A percentile compares a stretch with the other conserved stretches of the same genome.
phyloP scores from a whole-genome alignment of 2,113 vertebrate species.

The Nansenia antarctica region DNA sequence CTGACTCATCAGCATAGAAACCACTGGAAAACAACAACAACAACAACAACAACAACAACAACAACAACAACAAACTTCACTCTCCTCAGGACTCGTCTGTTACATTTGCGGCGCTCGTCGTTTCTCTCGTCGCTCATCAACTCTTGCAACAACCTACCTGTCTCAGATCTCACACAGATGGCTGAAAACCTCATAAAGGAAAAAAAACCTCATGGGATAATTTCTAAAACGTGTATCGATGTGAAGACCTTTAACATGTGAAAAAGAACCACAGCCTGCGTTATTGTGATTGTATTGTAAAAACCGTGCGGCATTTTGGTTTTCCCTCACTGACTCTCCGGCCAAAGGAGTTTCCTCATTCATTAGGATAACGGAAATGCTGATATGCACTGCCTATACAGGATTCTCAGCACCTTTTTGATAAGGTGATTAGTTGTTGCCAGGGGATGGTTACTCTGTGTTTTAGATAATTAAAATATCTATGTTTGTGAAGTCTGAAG shows the following conservation, averaged over 20 bases:
- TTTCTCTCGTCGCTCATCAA: conserved; percentile 19
- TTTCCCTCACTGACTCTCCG: neutral
- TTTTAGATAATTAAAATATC: conserved; percentile 5
- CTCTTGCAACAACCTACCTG: conserved; percentile 38
- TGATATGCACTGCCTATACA: conserved; percentile 56
- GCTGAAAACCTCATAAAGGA: conserved; percentile 12
- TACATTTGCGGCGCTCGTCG: conserved; percentile 17
- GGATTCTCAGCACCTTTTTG: neutral
- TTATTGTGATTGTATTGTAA: conserved; percentile 30
- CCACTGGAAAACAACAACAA: too few species aligned
- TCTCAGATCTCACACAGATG: conserved; percentile 31
- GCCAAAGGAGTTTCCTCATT: neutral
- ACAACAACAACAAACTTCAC: too few species aligned
- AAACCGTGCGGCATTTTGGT: neutral
- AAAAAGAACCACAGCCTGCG: conserved; percentile 12
- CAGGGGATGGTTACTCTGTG: conserved; percentile 3
- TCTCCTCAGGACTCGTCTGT: conserved; percentile 49
- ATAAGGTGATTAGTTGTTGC: too few species aligned
- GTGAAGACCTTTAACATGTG: neutral
- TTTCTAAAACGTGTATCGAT: conserved; percentile 2
- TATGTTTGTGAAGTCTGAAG: conserved; percentile 19
- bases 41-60: too few species aligned
- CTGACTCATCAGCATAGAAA: conserved; percentile 36
- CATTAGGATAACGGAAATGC: conserved; percentile 19
- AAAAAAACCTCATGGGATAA: conserved; percentile 15